These are phyloP conservation scores for Penaeus chinensis DNA, from an alignment of 1,140 invertebrate species.

Conservation along the genomic window DNA sequence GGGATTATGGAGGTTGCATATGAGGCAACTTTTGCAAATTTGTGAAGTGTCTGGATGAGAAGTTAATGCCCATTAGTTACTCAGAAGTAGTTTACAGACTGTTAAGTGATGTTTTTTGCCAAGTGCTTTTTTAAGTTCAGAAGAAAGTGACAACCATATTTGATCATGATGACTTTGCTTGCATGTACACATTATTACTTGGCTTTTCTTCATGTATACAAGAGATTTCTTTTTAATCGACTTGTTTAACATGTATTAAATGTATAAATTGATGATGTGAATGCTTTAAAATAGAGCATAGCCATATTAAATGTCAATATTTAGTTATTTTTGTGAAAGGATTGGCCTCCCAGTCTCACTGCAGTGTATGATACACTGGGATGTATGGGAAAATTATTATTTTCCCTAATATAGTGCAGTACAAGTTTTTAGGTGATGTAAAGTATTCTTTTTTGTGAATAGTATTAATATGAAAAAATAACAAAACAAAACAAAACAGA, in stretches of 20 bases:
- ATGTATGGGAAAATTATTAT: conserved; percentile 12
- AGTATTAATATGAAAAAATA: conserved; percentile 6
- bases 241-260: conserved; percentile 50
- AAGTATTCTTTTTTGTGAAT: conserved; percentile 36
- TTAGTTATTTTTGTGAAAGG: conserved; percentile 41
- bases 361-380: conserved; percentile 22
- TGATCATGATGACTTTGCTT: conserved; percentile 45
- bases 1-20: conserved; percentile 57
- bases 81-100: conserved; percentile 51
- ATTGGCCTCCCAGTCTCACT: conserved; percentile 37
- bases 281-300: conserved; percentile 41
- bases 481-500: conserved; percentile 24
- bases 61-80: conserved; percentile 50
- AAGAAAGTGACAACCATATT: conserved; percentile 44
- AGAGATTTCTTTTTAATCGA: conserved; percentile 37
- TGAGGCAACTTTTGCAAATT: conserved; percentile 55
- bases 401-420: conserved; percentile 21
- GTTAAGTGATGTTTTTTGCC: conserved; percentile 48
- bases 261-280: conserved; percentile 49
- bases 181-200: conserved; percentile 42
- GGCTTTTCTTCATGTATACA: conserved; percentile 54
- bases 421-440: conserved; percentile 35
- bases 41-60: conserved; percentile 41
- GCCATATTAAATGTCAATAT: conserved; percentile 48
- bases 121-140: conserved; percentile 56